Percentiles rank a stretch among this genome's conserved stretches.
These are phyloP conservation scores for Myodes glareolus DNA, from an alignment of 2,113 vertebrate species.

Conservation along the genomic window DNA sequence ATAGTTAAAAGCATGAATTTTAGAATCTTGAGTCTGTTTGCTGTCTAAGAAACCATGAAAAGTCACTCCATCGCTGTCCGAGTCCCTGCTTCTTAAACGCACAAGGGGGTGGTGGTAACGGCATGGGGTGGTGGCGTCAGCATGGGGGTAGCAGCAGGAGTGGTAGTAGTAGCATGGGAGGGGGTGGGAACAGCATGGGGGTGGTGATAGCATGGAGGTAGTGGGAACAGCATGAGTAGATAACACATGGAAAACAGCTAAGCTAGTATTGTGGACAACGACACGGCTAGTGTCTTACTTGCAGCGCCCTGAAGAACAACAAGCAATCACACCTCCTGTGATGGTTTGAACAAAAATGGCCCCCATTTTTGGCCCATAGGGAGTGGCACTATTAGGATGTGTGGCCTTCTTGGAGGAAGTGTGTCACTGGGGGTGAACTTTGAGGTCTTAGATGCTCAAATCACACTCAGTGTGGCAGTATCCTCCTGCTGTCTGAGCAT, in stretches of 20 bases:
- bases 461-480: background rate
- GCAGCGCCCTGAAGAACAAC: background rate
- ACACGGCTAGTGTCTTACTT: background rate
- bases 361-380: background rate
- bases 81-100: background rate
- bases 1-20: background rate
- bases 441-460: background rate
- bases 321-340: background rate
- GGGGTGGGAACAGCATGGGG: no score
- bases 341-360: background rate
- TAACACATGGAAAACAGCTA: background rate
- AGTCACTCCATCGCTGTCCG: background rate
- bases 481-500: background rate
- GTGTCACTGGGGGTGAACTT: background rate
- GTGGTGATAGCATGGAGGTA: no score
- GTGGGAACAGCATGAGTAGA: no score
- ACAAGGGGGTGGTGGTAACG: background rate
- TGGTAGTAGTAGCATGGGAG: no score
- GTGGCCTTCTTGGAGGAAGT: background rate
- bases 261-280: background rate
- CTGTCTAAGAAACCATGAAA: background rate
- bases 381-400: background rate
- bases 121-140: no score
- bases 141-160: no score
- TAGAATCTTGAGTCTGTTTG: background rate